Base-by-base conservation (phyloP, 2,888 invertebrate species). In the Orthonychiurus folsomi region DNA sequence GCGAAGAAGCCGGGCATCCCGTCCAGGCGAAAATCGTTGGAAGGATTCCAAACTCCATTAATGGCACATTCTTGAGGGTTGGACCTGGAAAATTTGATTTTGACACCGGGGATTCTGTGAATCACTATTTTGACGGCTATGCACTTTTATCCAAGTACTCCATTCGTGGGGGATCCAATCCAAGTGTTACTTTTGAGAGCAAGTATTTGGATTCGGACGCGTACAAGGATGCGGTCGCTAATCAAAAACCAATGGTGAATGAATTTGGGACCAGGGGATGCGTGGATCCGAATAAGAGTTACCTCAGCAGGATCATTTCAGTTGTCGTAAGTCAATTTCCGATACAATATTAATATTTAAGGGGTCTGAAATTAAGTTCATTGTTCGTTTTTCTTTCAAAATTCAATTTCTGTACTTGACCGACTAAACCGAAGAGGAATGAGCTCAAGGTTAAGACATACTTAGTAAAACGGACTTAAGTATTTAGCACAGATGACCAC, bases 51-150 rank as follows among this genome's bases (percentile, higher is more conserved):
- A 68, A 74, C 50, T 80, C 78, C 77, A 64, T 80, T 12, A 74
- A 75, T 58, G 80, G 79, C 1, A 74, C 75, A n/a, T 75, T 79
- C 58, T 68, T 80, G 2, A 70, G 78, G 61, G 74, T 78, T 63
- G 82, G 82, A 1, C 80, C 81, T 0, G 82, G 79, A 27, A 76
- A 78, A 63, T 80, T 77, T 73, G 76, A 79, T 62, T 73, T 76
- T 12, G 74, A 77, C 20, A 76, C 75, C 37, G 54, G 54, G 20
- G 23, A 54, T 23, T 73, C 75, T n/a, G 73, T 77, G 59, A 77
- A 78, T 37, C 80, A 80, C 66, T 76, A 77, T 74, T 78, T 80
- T 66, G 81, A 81, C 71, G 80, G 80, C 0, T 75, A 78, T 65
- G 78, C 79, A 2, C 75, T 80, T 15, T 64, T 81, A 26, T 77